Evolutionary conservation across 35 echinoderm and acorn worm species (phyloP).

Genomic region (Patiria miniata): DNA sequence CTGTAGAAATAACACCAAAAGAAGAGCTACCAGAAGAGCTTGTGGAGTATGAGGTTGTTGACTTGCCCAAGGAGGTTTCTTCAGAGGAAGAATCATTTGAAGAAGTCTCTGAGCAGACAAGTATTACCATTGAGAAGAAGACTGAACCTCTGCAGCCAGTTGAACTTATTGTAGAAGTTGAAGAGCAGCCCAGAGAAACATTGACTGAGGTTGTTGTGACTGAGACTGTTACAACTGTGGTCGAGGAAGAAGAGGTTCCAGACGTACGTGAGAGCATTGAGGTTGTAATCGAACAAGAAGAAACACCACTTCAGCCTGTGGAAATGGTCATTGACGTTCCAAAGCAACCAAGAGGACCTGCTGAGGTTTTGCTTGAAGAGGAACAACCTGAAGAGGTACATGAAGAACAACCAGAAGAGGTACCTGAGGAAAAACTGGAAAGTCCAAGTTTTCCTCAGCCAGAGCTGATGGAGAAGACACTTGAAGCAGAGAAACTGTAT

Average conservation of each 20-base stretch:
- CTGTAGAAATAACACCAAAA: not conserved
- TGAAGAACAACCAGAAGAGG: constrained; percentile 32
- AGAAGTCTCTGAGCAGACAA: constrained; percentile 65
- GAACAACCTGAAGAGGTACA: constrained; percentile 21
- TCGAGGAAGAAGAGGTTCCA: constrained; percentile 51
- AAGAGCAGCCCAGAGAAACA: constrained; percentile 34
- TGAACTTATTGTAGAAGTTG: constrained; percentile 24
- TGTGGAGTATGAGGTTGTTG: constrained; percentile 9
- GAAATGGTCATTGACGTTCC: constrained; percentile 68
- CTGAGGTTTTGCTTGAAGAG: constrained; percentile 49
- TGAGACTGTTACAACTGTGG: constrained; percentile 43
- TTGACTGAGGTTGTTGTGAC: constrained; percentile 29
- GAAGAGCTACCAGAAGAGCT: constrained; percentile 1
- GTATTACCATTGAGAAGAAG: constrained; percentile 60
- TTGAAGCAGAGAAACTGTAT: not conserved
- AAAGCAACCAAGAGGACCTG: constrained; percentile 45
- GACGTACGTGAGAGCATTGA: constrained; percentile 39
- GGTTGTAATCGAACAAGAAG: constrained; percentile 32
- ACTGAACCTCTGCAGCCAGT: constrained; percentile 58
- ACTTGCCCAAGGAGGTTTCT: not conserved
- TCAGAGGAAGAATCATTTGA: not conserved
- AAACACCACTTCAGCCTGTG: constrained; percentile 45
- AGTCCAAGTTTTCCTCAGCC: not conserved
- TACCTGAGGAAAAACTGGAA: constrained; percentile 29
- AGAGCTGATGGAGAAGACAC: not conserved